A percentile compares a stretch with the other conserved stretches of the same genome.
phyloP scores from a whole-genome alignment of 1,140 invertebrate genomes.

The Trichonephila clavipes region DNA sequence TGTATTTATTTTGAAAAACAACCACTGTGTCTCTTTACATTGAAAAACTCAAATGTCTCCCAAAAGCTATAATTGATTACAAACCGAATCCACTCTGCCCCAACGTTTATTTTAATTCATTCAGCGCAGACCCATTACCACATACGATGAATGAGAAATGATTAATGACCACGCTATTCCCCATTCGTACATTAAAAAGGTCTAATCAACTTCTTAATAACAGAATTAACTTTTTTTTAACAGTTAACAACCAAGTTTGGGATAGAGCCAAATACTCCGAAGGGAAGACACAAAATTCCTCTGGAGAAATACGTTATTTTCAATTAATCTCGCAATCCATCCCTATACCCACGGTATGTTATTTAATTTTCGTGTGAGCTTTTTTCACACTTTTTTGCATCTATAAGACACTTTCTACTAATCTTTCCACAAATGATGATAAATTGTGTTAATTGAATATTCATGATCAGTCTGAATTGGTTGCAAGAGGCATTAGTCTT shows the following conservation, averaged over 20 bases:
- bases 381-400: background rate
- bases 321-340: background rate
- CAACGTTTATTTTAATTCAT: constrained; percentile 27
- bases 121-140: background rate
- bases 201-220: constrained; percentile 48
- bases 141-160: constrained; percentile 15
- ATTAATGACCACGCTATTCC: constrained; percentile 32
- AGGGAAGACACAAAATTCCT: background rate
- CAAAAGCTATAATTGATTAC: constrained; percentile 5
- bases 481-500: background rate
- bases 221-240: constrained; percentile 34
- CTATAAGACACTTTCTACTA: background rate
- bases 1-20: too few relatives aligned
- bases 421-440: background rate
- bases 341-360: background rate
- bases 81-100: background rate
- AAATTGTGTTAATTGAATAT: constrained; percentile 17
- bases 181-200: constrained; percentile 35
- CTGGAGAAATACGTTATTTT: constrained; percentile 1
- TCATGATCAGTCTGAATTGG: background rate
- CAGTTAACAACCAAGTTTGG: background rate
- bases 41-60: too few relatives aligned
- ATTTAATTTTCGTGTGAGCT: background rate
- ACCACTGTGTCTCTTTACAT: too few relatives aligned
- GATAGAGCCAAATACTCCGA: background rate